Percentiles rank a stretch among this genome's conserved stretches.
Evolutionary conservation across 2,113 vertebrate species (phyloP).

Genomic region (Microtus montanus): DNA sequence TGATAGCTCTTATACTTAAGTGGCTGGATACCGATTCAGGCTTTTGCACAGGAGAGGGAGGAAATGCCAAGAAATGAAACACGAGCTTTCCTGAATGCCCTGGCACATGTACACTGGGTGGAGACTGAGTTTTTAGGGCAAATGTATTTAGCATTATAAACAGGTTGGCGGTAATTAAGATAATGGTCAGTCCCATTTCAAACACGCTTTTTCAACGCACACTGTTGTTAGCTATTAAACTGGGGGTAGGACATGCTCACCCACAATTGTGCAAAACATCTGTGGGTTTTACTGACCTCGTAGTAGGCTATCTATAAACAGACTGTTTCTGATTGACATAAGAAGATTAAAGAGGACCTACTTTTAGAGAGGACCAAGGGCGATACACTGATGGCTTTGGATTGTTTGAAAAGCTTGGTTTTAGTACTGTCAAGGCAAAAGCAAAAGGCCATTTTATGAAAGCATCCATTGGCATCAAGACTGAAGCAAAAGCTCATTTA

Average conservation of each 20-base stretch:
- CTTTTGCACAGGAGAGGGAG: not conserved
- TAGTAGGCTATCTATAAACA: not conserved
- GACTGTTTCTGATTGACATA: not conserved
- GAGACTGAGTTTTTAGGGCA: not conserved
- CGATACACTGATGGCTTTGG: not conserved
- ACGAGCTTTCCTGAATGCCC: not conserved
- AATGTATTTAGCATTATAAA: conserved; percentile 20
- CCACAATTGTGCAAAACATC: conserved; percentile 32
- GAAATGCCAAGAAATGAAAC: conserved; percentile 47
- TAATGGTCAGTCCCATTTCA: not conserved
- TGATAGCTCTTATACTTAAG: not conserved
- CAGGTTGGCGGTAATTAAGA: conserved; percentile 54
- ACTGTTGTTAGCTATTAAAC: conserved; percentile 23
- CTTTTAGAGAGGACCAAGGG: not conserved
- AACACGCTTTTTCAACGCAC: not conserved
- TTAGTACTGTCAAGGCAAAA: not conserved
- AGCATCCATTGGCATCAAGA: not conserved
- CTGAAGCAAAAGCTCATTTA: not conserved
- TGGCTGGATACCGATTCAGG: not conserved
- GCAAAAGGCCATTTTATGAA: not conserved
- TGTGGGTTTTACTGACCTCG: conserved; percentile 16
- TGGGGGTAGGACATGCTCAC: accelerated
- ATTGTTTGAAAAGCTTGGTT: not conserved
- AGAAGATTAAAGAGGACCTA: conserved; percentile 24
- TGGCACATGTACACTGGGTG: not conserved